These are phyloP conservation scores for Cryptoblepharus egeriae DNA, from an alignment of 2,797 vertebrate species.

Conservation along the genomic window DNA sequence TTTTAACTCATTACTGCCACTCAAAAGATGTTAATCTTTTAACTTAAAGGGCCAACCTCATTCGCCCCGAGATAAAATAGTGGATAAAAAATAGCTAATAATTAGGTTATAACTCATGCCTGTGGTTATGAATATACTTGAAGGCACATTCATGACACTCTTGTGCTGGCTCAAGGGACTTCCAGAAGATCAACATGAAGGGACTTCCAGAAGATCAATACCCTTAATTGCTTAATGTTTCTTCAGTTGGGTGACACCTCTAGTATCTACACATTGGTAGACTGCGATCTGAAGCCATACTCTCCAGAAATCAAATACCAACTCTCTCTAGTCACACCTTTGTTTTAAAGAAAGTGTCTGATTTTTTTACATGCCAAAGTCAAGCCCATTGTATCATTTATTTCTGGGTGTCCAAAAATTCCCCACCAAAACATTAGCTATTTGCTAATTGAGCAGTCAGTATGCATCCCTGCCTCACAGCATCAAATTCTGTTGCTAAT, in stretches of 20 bases:
- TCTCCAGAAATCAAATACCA: neutral
- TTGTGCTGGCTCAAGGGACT: too few species aligned
- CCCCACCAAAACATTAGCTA: neutral
- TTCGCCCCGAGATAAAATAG: too few species aligned
- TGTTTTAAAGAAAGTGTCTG: neutral
- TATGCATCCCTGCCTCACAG: slow-evolving; percentile 45
- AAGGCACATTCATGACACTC: too few species aligned
- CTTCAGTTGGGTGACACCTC: neutral
- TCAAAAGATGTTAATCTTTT: too few species aligned
- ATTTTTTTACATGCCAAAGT: neutral
- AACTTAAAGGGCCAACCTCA: too few species aligned
- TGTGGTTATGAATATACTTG: too few species aligned
- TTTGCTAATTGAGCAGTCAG: slow-evolving; percentile 60
- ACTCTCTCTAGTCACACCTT: neutral
- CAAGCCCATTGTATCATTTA: neutral
- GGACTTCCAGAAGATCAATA: neutral
- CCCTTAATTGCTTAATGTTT: neutral
- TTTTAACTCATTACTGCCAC: too few species aligned
- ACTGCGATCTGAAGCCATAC: neutral
- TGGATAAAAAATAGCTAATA: too few species aligned
- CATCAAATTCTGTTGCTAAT: slow-evolving; percentile 60
- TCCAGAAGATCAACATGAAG: too few species aligned
- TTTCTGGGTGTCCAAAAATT: slow-evolving; percentile 16
- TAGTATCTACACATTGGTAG: neutral
- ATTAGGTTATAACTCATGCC: too few species aligned